Percentiles rank a stretch among this genome's conserved stretches.
Conservation (phyloP, 2,888 invertebrate genomes). For the Norana najaformis region DNA sequence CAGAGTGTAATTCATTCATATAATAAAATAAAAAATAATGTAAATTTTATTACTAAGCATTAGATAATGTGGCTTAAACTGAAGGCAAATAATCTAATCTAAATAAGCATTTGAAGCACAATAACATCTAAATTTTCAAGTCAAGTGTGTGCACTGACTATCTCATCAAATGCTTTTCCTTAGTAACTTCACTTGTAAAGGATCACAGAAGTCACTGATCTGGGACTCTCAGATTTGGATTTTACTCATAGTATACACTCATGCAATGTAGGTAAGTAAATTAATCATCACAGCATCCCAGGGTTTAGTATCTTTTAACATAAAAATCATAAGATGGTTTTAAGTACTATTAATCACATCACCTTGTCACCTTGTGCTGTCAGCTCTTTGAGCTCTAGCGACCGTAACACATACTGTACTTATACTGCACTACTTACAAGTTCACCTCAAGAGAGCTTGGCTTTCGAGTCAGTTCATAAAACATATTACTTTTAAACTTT, state of each 20-base stretch:
- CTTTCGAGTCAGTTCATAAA: neutral
- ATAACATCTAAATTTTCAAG: neutral
- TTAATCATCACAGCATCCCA: slow-evolving; percentile 31
- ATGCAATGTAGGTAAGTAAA: slow-evolving; percentile 24
- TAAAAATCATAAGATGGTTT: too few relatives aligned
- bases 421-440: too few relatives aligned
- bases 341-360: too few relatives aligned
- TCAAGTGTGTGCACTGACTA: neutral
- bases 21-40: neutral
- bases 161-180: neutral
- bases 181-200: neutral
- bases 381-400: too few relatives aligned
- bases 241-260: neutral
- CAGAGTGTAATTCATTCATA: slow-evolving; percentile 30
- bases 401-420: neutral
- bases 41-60: neutral
- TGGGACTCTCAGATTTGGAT: neutral
- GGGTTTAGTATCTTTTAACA: neutral
- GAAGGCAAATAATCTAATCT: neutral
- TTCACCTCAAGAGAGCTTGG: too few relatives aligned
- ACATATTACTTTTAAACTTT: neutral
- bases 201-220: neutral
- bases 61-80: neutral
- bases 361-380: too few relatives aligned
- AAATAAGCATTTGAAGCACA: neutral